These are phyloP conservation scores for Apostichopus parvimensis DNA, from an alignment of 35 echinoderm and acorn worm genomes.

Conservation along the genomic window DNA sequence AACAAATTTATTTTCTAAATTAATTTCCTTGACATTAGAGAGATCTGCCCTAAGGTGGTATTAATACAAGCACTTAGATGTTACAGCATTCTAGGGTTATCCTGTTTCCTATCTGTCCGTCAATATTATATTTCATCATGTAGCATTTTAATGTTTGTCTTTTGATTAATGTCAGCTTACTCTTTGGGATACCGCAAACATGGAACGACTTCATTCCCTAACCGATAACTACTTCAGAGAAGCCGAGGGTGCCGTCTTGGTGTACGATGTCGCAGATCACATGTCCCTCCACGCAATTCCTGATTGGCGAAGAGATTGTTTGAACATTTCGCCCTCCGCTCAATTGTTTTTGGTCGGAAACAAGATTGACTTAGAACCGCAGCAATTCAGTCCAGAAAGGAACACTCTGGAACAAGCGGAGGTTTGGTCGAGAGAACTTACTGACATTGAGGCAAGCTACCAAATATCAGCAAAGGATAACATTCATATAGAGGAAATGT, in stretches of 20 bases:
- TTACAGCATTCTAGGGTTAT: no score
- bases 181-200: conserved; percentile 97
- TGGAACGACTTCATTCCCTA: conserved; percentile 88
- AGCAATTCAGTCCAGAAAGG: conserved; percentile 55
- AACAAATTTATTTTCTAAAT: no score
- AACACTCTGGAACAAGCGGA: conserved; percentile 82
- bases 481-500: conserved; percentile 77
- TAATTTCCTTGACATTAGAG: no score
- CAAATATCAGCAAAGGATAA: conserved; percentile 86
- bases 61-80: no score
- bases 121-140: background rate
- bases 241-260: conserved; percentile 75
- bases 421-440: conserved; percentile 55
- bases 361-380: conserved; percentile 75
- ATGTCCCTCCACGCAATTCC: conserved; percentile 70
- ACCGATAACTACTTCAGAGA: conserved; percentile 93
- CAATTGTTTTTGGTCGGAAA: conserved; percentile 85
- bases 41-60: no score
- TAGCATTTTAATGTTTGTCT: background rate
- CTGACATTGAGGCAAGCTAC: conserved; percentile 53
- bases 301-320: conserved; percentile 61
- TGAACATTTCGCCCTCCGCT: conserved; percentile 38
- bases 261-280: conserved; percentile 81
- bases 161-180: conserved; percentile 54
- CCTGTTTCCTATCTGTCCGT: no score